Conservation (phyloP, 2,797 vertebrate genomes). For the Astyanax mexicanus region DNA sequence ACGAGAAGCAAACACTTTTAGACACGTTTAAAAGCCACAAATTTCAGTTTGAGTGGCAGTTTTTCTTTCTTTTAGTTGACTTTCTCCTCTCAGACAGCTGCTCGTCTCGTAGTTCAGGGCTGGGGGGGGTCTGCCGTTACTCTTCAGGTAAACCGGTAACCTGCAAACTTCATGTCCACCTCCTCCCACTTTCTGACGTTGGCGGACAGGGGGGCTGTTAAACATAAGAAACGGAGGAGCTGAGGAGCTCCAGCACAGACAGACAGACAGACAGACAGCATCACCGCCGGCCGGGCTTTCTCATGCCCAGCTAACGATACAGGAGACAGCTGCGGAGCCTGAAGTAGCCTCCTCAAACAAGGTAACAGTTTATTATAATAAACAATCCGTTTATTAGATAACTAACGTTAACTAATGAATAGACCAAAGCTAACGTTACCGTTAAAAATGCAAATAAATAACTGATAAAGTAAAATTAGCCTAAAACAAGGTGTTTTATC, state of each 20-base stretch:
- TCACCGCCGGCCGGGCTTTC: slow-evolving; percentile 31
- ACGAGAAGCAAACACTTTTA: rapidly evolving
- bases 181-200: slow-evolving; percentile 77
- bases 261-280: slow-evolving; percentile 32
- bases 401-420: too few species aligned
- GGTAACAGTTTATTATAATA: too few species aligned
- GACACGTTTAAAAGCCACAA: background rate
- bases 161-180: slow-evolving; percentile 59
- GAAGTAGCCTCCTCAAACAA: too few species aligned
- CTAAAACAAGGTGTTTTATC: too few species aligned
- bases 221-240: slow-evolving; percentile 65
- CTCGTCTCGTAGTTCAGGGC: background rate
- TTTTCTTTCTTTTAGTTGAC: background rate
- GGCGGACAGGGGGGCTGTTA: slow-evolving; percentile 69
- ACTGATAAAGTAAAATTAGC: too few species aligned
- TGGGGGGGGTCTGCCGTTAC: background rate
- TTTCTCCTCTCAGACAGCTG: background rate
- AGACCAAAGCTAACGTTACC: too few species aligned
- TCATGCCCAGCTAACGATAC: slow-evolving; percentile 53
- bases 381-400: too few species aligned
- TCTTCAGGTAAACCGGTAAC: slow-evolving; percentile 34
- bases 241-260: slow-evolving; percentile 39
- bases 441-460: too few species aligned
- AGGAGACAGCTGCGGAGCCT: slow-evolving; percentile 11
- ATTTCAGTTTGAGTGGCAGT: background rate